Evolutionary conservation across 23 tunicate species (phyloP).

Genomic region (Styela clava): DNA sequence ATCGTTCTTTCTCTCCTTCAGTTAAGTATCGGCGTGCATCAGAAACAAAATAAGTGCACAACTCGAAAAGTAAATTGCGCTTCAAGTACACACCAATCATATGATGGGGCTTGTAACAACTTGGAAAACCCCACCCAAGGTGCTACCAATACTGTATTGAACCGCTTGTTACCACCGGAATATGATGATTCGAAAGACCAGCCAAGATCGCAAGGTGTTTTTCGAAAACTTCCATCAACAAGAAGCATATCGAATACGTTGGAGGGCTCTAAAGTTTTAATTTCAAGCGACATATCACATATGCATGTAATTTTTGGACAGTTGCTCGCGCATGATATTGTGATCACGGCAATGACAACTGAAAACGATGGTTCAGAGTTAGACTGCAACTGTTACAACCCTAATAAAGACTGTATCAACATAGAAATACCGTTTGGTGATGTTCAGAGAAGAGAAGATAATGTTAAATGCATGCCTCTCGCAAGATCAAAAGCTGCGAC

Average conservation of each 20-base stretch:
- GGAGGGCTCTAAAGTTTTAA: conserved; percentile 7
- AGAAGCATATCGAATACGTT: conserved; percentile 55
- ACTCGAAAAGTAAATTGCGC: not conserved
- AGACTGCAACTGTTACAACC: conserved; percentile 62
- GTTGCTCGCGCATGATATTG: conserved; percentile 71
- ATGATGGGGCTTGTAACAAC: conserved; percentile 88
- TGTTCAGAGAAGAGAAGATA: conserved; percentile 25
- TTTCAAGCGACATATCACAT: conserved; percentile 31
- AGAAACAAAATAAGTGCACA: not conserved
- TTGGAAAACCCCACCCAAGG: conserved; percentile 62
- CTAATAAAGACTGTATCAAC: conserved; percentile 66
- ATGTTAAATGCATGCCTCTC: conserved; percentile 52
- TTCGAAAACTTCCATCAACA: conserved; percentile 50
- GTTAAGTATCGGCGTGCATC: not conserved
- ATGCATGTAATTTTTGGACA: conserved; percentile 79
- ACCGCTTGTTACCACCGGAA: conserved; percentile 52
- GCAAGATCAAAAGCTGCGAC: conserved; percentile 59
- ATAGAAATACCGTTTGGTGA: conserved; percentile 68
- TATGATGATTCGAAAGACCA: conserved; percentile 57
- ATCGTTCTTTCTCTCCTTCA: no score
- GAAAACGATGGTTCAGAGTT: conserved; percentile 30
- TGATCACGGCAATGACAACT: conserved; percentile 42
- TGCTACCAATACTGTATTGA: conserved; percentile 33
- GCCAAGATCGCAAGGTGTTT: conserved; percentile 20
- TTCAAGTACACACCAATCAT: not conserved